Conservation (phyloP, 1,140 invertebrate species). For the Psix sp. region DNA sequence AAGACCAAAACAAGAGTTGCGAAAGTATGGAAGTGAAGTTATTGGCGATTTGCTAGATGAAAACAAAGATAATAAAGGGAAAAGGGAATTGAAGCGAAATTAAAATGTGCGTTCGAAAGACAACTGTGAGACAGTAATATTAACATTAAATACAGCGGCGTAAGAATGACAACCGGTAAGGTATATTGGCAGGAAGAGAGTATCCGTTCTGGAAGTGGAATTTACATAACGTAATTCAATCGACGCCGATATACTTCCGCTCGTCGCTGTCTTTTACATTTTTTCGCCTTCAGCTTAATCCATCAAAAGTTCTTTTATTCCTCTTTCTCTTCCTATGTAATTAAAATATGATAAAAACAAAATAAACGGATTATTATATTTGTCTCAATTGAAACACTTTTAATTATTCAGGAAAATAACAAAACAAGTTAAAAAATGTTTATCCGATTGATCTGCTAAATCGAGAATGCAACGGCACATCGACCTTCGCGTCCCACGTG, state of each 20-base stretch:
- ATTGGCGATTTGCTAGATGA: too few species aligned
- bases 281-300: slow-evolving; percentile 4
- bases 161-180: slow-evolving; percentile 64
- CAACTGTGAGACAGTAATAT: slow-evolving; percentile 51
- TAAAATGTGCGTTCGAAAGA: slow-evolving; percentile 37
- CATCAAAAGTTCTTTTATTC: neutral
- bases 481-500: slow-evolving; percentile 46
- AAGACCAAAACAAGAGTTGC: too few species aligned
- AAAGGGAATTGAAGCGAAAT: slow-evolving; percentile 37
- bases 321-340: neutral
- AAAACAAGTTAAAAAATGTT: slow-evolving; percentile 9
- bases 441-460: slow-evolving; percentile 22
- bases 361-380: too few species aligned
- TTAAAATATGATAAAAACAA: neutral
- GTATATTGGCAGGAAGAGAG: slow-evolving; percentile 70
- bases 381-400: too few species aligned
- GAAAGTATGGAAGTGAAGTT: too few species aligned
- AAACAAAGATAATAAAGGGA: slow-evolving; percentile 22
- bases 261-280: slow-evolving; percentile 51
- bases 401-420: too few species aligned
- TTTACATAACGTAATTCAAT: slow-evolving; percentile 75
- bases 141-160: slow-evolving; percentile 69
- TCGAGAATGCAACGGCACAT: slow-evolving; percentile 35
- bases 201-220: slow-evolving; percentile 67
- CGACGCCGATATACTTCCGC: slow-evolving; percentile 70